These are phyloP conservation scores for Strix aluco DNA, from an alignment of 2,113 vertebrate species.

Conservation along the genomic window DNA sequence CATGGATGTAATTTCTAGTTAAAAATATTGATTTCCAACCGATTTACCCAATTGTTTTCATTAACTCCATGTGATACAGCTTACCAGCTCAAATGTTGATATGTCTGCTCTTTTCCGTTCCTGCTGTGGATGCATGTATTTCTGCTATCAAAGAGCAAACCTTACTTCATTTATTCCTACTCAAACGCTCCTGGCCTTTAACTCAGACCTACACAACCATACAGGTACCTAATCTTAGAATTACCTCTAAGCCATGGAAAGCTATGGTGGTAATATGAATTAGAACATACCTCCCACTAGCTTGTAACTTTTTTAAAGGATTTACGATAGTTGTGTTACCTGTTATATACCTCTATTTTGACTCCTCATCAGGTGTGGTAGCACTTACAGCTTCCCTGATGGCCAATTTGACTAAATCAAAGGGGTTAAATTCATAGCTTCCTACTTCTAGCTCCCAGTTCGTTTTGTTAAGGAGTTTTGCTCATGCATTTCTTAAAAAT, in stretches of 20 bases:
- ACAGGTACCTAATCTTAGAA: neutral
- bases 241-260: neutral
- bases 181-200: neutral
- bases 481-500: neutral
- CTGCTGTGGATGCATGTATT: rapidly evolving
- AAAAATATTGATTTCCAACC: neutral
- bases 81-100: neutral
- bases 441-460: neutral
- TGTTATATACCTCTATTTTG: neutral
- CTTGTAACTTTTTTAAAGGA: neutral
- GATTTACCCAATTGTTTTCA: neutral
- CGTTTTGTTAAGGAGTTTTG: neutral
- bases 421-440: neutral
- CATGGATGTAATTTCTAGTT: neutral
- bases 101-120: neutral
- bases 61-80: neutral
- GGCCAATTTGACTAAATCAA: neutral
- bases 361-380: neutral
- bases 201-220: neutral
- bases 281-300: neutral
- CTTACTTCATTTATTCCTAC: neutral
- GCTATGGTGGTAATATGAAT: neutral
- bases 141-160: neutral
- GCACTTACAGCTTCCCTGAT: neutral
- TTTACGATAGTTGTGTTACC: neutral